Evolutionary conservation across 2,797 vertebrate genomes (phyloP).

Genomic region (Bovichtus variegatus): DNA sequence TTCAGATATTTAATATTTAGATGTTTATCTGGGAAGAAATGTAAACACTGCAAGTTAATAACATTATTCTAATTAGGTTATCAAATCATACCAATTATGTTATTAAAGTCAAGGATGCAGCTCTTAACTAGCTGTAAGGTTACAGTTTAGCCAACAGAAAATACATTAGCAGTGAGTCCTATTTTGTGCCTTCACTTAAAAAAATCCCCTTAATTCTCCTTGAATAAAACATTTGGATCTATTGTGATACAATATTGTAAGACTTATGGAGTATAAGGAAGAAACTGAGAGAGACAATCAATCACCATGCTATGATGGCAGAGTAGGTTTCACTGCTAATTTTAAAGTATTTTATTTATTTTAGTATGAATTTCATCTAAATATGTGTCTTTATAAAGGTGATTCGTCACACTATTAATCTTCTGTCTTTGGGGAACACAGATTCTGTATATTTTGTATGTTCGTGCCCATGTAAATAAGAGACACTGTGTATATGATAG

Average conservation of each 20-base stretch:
- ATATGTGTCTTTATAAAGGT: constrained; percentile 13
- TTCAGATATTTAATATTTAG: neutral
- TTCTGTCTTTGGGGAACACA: constrained; percentile 30
- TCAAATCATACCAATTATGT: neutral
- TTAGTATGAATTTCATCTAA: constrained; percentile 33
- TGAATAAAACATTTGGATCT: constrained; percentile 8
- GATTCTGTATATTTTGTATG: constrained; percentile 69
- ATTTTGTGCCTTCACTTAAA: neutral
- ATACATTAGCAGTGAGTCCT: neutral
- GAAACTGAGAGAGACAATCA: constrained; percentile 49
- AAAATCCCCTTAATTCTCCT: neutral
- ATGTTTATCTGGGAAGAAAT: neutral
- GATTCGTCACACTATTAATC: constrained; percentile 30
- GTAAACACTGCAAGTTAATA: neutral
- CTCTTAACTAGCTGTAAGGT: neutral
- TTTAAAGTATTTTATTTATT: constrained; percentile 53
- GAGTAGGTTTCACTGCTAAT: constrained; percentile 30
- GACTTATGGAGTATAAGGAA: constrained; percentile 1
- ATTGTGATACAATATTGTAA: constrained; percentile 6
- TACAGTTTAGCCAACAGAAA: neutral
- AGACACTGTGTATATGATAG: constrained; percentile 61
- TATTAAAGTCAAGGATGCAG: neutral
- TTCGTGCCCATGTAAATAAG: constrained; percentile 60
- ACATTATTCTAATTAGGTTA: constrained; percentile 3
- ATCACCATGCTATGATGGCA: constrained; percentile 8